Percentiles rank a stretch among this genome's conserved stretches.
These are phyloP conservation scores for Episyrphus balteatus DNA, from an alignment of 1,140 invertebrate genomes.

Conservation along the genomic window DNA sequence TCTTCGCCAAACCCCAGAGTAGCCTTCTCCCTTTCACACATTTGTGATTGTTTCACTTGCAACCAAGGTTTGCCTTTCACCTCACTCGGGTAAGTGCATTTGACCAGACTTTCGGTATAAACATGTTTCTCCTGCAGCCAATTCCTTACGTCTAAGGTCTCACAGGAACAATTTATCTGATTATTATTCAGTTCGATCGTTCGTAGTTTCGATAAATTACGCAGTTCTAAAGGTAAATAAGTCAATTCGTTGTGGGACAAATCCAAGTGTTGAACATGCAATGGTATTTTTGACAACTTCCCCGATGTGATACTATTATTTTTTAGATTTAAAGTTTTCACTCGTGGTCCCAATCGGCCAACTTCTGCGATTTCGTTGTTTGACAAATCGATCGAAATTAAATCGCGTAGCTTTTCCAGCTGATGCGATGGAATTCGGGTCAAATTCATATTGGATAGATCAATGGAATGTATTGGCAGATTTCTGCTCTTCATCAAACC, in stretches of 20 bases:
- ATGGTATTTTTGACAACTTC: constrained; percentile 42
- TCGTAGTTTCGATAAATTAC: constrained; percentile 40
- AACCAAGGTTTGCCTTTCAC: constrained; percentile 41
- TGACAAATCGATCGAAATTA: constrained; percentile 45
- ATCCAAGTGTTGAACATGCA: constrained; percentile 47
- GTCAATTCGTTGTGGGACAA: constrained; percentile 47
- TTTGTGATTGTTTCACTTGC: constrained; percentile 42
- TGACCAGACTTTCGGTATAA: constrained; percentile 41
- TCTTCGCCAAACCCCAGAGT: constrained; percentile 11
- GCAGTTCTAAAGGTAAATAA: constrained; percentile 44
- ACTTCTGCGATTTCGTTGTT: constrained; percentile 44
- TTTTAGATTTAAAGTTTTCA: constrained; percentile 46
- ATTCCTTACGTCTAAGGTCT: constrained; percentile 44
- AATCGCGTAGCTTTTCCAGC: constrained; percentile 42
- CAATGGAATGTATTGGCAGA: constrained; percentile 37
- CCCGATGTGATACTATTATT: constrained; percentile 43
- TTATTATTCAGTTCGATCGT: constrained; percentile 47
- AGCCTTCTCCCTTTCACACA: constrained; percentile 37
- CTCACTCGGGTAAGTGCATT: constrained; percentile 41
- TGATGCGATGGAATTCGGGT: constrained; percentile 39
- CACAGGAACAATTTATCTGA: constrained; percentile 47
- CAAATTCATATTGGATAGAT: constrained; percentile 46
- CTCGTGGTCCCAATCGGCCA: constrained; percentile 44
- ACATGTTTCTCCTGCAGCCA: constrained; percentile 40
- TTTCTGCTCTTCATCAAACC: constrained; percentile 12